These are phyloP conservation scores for Abramis brama DNA, from an alignment of 2,113 vertebrate genomes.

Conservation along the genomic window DNA sequence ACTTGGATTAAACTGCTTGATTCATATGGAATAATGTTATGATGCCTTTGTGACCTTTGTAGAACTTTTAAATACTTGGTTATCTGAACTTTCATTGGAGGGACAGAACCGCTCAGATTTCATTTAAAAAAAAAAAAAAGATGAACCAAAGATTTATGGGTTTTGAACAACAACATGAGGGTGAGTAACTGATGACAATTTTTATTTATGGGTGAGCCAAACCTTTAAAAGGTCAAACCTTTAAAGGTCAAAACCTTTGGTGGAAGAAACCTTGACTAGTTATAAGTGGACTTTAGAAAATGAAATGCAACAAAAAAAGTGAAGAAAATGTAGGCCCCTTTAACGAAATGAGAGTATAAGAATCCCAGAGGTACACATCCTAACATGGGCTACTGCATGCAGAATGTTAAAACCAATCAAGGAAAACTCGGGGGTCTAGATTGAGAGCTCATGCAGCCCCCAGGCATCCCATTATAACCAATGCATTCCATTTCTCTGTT, in stretches of 20 bases:
- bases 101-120: too few species aligned
- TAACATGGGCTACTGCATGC: background rate
- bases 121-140: too few species aligned
- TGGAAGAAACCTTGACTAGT: background rate
- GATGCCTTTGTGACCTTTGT: too few species aligned
- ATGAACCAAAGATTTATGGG: too few species aligned
- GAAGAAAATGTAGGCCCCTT: background rate
- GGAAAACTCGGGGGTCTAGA: background rate
- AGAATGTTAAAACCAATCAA: constrained; percentile 39
- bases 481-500: constrained; percentile 8
- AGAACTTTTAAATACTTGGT: too few species aligned
- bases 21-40: too few species aligned
- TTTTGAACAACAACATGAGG: too few species aligned
- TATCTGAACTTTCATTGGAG: too few species aligned
- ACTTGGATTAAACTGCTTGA: too few species aligned
- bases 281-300: background rate
- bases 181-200: too few species aligned
- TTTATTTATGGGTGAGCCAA: too few species aligned
- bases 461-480: constrained; percentile 44
- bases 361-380: background rate
- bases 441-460: constrained; percentile 29
- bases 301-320: background rate
- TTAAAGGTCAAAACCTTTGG: background rate
- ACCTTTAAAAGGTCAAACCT: too few species aligned
- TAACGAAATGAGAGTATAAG: background rate